Evolutionary conservation across 2,113 vertebrate genomes (phyloP).

Genomic region (Isichthys henryi): DNA sequence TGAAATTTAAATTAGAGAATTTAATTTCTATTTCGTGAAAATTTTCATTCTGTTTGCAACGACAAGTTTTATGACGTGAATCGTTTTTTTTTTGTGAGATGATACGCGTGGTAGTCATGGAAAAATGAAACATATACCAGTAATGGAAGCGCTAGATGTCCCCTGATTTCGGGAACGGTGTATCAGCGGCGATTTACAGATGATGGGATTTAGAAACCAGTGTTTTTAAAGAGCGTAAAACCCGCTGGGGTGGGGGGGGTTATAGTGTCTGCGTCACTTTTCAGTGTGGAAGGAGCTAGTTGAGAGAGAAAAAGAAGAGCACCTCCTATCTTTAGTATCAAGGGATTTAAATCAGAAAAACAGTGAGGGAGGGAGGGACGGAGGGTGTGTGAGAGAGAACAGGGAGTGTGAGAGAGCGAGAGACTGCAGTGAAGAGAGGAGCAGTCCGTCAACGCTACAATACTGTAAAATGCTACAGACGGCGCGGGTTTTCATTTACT

Average conservation of each 20-base stretch:
- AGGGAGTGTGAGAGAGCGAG: slow-evolving; percentile 25
- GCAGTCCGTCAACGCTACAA: background rate
- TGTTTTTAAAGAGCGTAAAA: background rate
- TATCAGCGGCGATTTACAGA: background rate
- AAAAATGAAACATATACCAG: background rate
- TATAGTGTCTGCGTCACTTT: slow-evolving; percentile 31
- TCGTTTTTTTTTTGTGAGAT: background rate
- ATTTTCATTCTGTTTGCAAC: background rate
- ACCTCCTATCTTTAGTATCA: slow-evolving; percentile 33
- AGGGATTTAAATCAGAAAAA: slow-evolving; percentile 36
- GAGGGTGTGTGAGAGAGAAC: slow-evolving; percentile 26
- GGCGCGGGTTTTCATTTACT: background rate
- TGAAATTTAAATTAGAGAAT: background rate
- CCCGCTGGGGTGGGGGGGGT: background rate
- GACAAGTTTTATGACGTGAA: background rate
- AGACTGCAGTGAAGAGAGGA: slow-evolving; percentile 16
- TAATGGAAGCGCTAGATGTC: background rate
- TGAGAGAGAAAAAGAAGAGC: slow-evolving; percentile 31
- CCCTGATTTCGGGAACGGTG: background rate
- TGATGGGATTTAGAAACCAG: background rate
- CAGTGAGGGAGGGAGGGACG: slow-evolving; percentile 21
- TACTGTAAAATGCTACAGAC: slow-evolving; percentile 16
- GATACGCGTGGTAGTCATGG: background rate
- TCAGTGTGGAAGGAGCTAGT: slow-evolving; percentile 21
- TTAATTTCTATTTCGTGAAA: background rate